Percentiles rank a stretch among this genome's conserved stretches.
Conservation (phyloP, 2,888 invertebrate genomes). For the Drosophila macrothrix region DNA sequence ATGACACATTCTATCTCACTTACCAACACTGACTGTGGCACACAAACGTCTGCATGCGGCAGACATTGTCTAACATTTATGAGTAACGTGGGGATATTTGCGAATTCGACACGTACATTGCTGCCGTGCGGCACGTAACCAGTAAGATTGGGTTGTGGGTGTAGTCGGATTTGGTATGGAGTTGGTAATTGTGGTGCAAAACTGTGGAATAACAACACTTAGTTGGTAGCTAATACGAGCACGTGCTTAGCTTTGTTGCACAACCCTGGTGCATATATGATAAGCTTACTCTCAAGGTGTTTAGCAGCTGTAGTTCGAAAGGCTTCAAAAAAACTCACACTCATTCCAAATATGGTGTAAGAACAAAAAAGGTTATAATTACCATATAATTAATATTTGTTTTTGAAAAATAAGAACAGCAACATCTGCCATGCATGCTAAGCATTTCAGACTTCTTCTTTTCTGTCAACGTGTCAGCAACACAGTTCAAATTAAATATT, state of each 20-base stretch:
- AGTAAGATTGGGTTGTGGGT: slow-evolving; percentile 25
- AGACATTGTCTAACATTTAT: slow-evolving; percentile 76
- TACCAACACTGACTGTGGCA: slow-evolving; percentile 24
- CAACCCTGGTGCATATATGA: slow-evolving; percentile 41
- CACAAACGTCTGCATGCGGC: slow-evolving; percentile 22
- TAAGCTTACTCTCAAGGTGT: slow-evolving; percentile 9
- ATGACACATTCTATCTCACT: slow-evolving; percentile 55
- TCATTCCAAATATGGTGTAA: background rate
- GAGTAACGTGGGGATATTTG: slow-evolving; percentile 74
- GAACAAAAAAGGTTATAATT: background rate
- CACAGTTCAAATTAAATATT: slow-evolving; percentile 37
- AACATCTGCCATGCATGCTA: background rate
- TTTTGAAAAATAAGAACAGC: background rate
- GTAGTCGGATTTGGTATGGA: slow-evolving; percentile 17
- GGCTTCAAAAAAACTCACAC: background rate
- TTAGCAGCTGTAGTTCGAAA: background rate
- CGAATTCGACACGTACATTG: slow-evolving; percentile 72
- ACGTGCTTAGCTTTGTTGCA: slow-evolving; percentile 64
- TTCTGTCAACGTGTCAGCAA: slow-evolving; percentile 47
- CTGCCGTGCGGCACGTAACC: slow-evolving; percentile 64
- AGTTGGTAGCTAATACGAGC: slow-evolving; percentile 72
- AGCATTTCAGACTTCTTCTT: slow-evolving; percentile 54
- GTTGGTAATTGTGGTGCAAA: slow-evolving; percentile 79
- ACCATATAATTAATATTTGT: background rate
- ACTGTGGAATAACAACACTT: slow-evolving; percentile 79